Conservation (phyloP, 1,140 invertebrate genomes). For the Venturia canescens region DNA sequence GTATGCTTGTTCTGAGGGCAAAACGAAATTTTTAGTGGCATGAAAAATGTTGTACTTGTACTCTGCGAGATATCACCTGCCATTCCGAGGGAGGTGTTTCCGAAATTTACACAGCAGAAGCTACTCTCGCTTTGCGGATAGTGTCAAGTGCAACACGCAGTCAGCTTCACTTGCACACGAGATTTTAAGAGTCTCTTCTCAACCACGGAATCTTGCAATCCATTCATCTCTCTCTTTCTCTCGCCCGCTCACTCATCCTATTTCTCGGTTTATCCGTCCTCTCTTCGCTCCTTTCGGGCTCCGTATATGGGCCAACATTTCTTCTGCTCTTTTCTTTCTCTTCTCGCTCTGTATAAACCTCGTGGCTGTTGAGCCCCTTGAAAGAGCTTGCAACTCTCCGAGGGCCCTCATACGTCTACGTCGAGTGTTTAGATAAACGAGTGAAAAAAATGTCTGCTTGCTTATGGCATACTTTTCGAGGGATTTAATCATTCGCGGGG, state of each 20-base stretch:
- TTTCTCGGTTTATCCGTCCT: not conserved
- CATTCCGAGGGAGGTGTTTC: not conserved
- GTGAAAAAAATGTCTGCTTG: not conserved
- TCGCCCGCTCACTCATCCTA: not conserved
- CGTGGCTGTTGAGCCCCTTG: not conserved
- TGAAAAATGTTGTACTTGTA: constrained; percentile 25
- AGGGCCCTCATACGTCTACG: not conserved
- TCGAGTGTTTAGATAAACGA: not conserved
- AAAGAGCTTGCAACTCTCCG: not conserved
- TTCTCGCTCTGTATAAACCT: not conserved
- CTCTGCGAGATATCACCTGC: constrained; percentile 22
- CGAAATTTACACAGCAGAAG: not conserved
- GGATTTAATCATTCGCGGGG: not conserved
- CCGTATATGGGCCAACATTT: not conserved
- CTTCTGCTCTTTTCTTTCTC: not conserved
- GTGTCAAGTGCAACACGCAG: constrained; percentile 11
- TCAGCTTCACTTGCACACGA: constrained; percentile 17
- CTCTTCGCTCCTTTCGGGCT: not conserved
- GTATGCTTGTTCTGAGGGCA: no score
- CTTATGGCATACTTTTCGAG: not conserved
- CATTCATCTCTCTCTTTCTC: not conserved
- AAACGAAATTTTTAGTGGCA: not conserved
- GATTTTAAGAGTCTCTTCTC: constrained; percentile 16
- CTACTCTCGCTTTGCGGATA: not conserved
- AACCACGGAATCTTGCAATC: constrained; percentile 5